Evolutionary conservation across 2,797 vertebrate genomes (phyloP), one percentile per base, ranked within the genome.

Genomic region (Ctenochaetus hawaiiensis): DNA sequence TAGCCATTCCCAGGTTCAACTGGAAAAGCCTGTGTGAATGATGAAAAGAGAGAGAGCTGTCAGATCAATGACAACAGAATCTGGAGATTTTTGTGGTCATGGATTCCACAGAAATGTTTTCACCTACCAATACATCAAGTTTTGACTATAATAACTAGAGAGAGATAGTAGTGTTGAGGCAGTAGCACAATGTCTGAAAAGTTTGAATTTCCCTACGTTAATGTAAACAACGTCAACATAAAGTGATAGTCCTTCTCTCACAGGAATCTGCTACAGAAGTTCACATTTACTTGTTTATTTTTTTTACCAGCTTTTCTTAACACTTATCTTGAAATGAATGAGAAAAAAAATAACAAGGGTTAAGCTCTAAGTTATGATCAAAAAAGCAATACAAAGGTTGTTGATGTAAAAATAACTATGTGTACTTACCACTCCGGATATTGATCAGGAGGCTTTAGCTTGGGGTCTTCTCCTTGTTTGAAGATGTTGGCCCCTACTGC

Each of bases 401-500:
- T 26, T 26, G 26, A 5, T 6, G 49, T 9, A 37, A n/a, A 37
- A 44, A 26, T 11, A 43, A 37, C 68, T 8, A 4, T 61, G 34
- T 4, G 3, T 5, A 14, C 86, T 90, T 86, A 99, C 98, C 97
- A 99, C 49, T 96, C 96, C 0, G 98, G 97, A 76, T 99, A 99
- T 71, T 98, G 95, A 0, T 94, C 88, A 0, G 87, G 83, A 0
- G 96, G 81, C 85, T 95, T 96, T 66, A 99, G 90, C 66, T 85
- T 83, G 52, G 97, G 97, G 59, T 98, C 97, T 0, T 96, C 95
- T 20, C 97, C 96, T 17, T 96, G 91, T 83, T 98, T 98, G 67
- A 94, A 95, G 85, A 98, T 96, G 75, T 97, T 99, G 41, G 93
- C 96, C 0, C 98, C 97, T 59, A 98, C 95, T 75, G 97, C 97